Base-by-base conservation (phyloP, 2,113 vertebrate species). In the Brachirus orientalis region DNA sequence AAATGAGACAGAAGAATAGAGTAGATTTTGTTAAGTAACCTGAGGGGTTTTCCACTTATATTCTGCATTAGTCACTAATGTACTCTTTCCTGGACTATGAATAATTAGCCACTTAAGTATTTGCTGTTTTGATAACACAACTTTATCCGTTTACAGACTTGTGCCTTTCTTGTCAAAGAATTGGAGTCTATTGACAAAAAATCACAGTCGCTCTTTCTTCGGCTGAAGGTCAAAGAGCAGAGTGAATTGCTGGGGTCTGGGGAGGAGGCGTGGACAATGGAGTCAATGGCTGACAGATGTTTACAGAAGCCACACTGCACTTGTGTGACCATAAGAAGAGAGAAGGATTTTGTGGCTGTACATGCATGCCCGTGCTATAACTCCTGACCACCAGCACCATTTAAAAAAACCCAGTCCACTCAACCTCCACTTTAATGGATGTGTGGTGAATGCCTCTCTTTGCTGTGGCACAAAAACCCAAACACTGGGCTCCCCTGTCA, bases 221-320 rank as follows among this genome's bases (percentile, higher is more conserved):
- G 74, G 69, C 71, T 52, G 20, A 46, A 80, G 86, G 86, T 90
- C 85, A 89, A 77, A 86, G 88, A 86, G 55, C 86, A 87, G 2
- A 18, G 48, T 76, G 88, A 84, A 89, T 86, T 88, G 69, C 80
- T 60, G 53, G 70, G 82, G 72, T 71, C 72, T 78, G 48, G 51
- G 70, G 76, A 77, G 75, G 70, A 17, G 78, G 67, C 65, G 64
- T 2, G 12, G 44, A 9, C 1, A 4, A 66, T 44, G 64, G 46
- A 84, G 78, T 68, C 83, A 91, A 91, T 90, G 74, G 89, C 86
- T 88, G 90, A 90, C 90, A 90, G 91, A 92, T 92, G 91, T 91
- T 87, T 87, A 86, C 83, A 86, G 84, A 86, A 80, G 75, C 74
- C 63, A 75, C 58, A 67, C 78, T 82, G 80, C 77, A 77, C 52